Evolutionary conservation across 2,797 vertebrate species (phyloP), one percentile per base, ranked within the genome.

Genomic region (Paguma larvata): DNA sequence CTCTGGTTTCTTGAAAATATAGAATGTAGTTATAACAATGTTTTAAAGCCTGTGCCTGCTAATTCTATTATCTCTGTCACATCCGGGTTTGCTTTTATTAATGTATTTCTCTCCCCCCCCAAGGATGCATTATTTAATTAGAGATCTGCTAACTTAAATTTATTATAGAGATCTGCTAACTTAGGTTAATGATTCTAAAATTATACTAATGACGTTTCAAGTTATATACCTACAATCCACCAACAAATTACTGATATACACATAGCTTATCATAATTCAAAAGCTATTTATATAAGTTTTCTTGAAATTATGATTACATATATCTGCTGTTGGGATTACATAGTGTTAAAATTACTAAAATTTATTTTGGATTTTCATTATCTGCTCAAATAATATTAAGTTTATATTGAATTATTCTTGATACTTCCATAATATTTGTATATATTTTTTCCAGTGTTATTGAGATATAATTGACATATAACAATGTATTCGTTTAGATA

Each of bases 81-180:
- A 89, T 86, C 85, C 44, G 53, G 75, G 15, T 27, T 92, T 96
- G 51, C 70, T 94, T 72, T 90, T 34, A 80, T 94, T 87, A 53
- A 67, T 44, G 27, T 27, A 25, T 51, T 80, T 27, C 59, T 63
- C 84, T 89, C 30, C 63, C 59, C 59, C 19, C 12, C 2, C 48
- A 83, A 13, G 19, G 46, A 11, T 79, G 23, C 44, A 68, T 78
- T 89, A 88, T 56, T 87, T 80, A 88, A n/a, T 88, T 75, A 85
- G 48, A 92, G 14, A 70, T 63, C 4, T 79, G 10, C 23, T 77
- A 70, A 32, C 19, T 78, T 80, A 85, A 13, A 51, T 59, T 59
- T 59, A 59, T 51, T 83, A 44, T 11, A 91, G 30, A 88, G 21
- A 70, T 73, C 3, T 79, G 13, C 18, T 77, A 70, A 32, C 23